Percentiles rank a stretch among this genome's conserved stretches.
These are phyloP conservation scores for Heterodera filipjevi DNA, from an alignment of 2,888 invertebrate species.

Conservation along the genomic window DNA sequence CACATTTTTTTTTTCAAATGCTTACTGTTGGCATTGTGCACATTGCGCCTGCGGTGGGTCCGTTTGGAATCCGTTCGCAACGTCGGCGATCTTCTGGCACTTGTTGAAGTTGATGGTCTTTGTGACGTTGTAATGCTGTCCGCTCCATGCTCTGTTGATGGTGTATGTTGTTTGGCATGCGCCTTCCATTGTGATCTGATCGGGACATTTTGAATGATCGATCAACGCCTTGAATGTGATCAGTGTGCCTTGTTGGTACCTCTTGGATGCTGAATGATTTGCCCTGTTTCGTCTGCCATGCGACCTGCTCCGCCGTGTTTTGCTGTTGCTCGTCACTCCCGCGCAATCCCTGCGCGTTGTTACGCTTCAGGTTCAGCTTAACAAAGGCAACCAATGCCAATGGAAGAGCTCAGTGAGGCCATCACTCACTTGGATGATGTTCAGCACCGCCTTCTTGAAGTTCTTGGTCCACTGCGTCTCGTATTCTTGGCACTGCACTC, in stretches of 20 bases:
- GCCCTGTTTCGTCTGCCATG: conserved; percentile 15
- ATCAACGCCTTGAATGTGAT: too few species aligned
- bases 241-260: too few species aligned
- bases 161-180: conserved; percentile 41
- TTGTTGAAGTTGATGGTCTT: conserved; percentile 68
- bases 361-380: conserved; percentile 39
- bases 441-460: conserved; percentile 60
- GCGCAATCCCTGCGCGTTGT: conserved; percentile 28
- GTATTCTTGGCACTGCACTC: conserved; percentile 39
- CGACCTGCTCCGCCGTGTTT: conserved; percentile 10
- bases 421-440: conserved; percentile 32
- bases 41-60: conserved; percentile 34
- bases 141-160: conserved; percentile 31
- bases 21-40: conserved; percentile 28
- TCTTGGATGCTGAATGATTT: conserved; percentile 37
- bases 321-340: conserved; percentile 6
- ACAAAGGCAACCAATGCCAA: background rate
- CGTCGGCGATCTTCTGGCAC: conserved; percentile 63
- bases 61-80: conserved; percentile 41
- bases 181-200: conserved; percentile 36
- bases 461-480: conserved; percentile 55
- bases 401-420: background rate
- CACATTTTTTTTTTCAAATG: conserved; percentile 5
- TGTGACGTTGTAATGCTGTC: conserved; percentile 59
- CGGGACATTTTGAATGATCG: conserved; percentile 8